Evolutionary conservation across 2,113 vertebrate genomes (phyloP), one percentile per base, ranked within the genome.

Genomic region (Cygnus atratus): DNA sequence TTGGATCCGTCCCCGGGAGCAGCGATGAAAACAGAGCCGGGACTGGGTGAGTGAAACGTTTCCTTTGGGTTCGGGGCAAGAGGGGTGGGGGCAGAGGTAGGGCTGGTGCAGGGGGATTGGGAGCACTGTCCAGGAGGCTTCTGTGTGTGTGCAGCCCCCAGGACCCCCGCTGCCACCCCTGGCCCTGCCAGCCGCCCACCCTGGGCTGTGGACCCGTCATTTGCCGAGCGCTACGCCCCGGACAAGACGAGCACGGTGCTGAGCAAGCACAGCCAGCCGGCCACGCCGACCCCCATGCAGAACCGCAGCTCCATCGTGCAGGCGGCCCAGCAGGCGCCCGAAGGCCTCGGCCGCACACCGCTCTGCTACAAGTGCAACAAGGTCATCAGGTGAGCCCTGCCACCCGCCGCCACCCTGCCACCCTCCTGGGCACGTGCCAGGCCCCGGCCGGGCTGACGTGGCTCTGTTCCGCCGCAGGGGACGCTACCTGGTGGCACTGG

Each of bases 221-320:
- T 99, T 3, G 99, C 99, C 0, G 98, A 99, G 81, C 99, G 99
- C 63, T 99, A 99, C 0, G 99, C 97, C 33, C 99, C 99, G 0
- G 99, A 99, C 96, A 99, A 99, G 97, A 99, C 98, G 0, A 99
- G 99, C 97, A 99, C 99, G 0, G 98, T 99, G 33, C 94, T 99
- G 98, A 99, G 99, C 89, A 99, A 99, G 96, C 99, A 99, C 97
- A 98, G 98, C 96, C 99, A 99, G 97, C 99, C 98, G 0, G 99
- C 98, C 91, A 98, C 98, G 2, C 99, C 98, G 3, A 99, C 99
- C 0, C 99, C 99, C 17, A 98, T 99, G 98, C 98, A 99, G 98
- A 99, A 98, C 98, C 99, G 99, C 94, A 99, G 98, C 97, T 99
- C 99, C 96, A 99, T 99, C 25, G 94, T 99, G 88, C 99, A 99